Conservation (phyloP, 2,113 vertebrate species). For the Antechinus flavipes region DNA sequence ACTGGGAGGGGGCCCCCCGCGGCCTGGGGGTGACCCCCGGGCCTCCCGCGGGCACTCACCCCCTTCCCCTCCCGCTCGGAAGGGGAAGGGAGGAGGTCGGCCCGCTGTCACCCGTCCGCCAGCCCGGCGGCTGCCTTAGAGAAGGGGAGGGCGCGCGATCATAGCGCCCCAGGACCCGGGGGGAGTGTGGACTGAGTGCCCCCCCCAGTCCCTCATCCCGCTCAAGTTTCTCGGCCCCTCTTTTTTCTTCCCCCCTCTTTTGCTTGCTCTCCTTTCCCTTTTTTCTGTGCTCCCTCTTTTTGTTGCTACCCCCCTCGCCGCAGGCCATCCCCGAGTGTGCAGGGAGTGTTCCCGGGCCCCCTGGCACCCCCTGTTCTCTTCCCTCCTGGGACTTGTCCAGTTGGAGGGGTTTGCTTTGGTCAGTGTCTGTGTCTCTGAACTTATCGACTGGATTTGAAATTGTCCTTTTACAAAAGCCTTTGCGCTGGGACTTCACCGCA, state of each 20-base stretch:
- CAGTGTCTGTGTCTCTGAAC: conserved; percentile 56
- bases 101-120: conserved; percentile 74
- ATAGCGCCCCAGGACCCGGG: background rate
- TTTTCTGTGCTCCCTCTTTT: conserved; percentile 35
- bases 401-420: background rate
- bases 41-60: conserved; percentile 62
- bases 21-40: conserved; percentile 74
- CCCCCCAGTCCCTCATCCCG: conserved; percentile 9
- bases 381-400: conserved; percentile 43
- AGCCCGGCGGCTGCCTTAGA: conserved; percentile 63
- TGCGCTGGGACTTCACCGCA: conserved; percentile 49
- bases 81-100: conserved; percentile 78
- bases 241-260: conserved; percentile 37
- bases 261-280: conserved; percentile 47
- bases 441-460: conserved; percentile 54
- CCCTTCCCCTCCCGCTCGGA: conserved; percentile 61
- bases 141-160: conserved; percentile 64
- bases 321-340: conserved; percentile 52
- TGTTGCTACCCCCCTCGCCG: conserved; percentile 67
- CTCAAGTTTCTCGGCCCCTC: conserved; percentile 56
- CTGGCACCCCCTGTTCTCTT: conserved; percentile 46
- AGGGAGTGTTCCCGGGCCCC: conserved; percentile 52
- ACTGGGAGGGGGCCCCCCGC: conserved; percentile 53
- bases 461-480: conserved; percentile 20
- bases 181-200: conserved; percentile 18